Evolutionary conservation across 2,888 invertebrate genomes (phyloP), one percentile per base, ranked within the genome.

Genomic region (Thymelicus lineola): DNA sequence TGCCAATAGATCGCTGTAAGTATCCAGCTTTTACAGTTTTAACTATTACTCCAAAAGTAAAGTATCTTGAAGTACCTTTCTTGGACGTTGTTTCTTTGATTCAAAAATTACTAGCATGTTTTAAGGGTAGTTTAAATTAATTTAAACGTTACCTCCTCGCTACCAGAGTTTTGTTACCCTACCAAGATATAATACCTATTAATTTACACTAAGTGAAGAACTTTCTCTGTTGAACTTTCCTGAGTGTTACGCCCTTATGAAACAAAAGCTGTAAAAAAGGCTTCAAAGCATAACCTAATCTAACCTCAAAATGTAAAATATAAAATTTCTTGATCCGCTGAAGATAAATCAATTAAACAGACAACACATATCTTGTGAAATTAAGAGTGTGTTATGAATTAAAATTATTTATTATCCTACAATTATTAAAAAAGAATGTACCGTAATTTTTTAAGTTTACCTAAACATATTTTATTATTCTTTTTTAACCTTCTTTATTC

Each of bases 1-100:
- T 90, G 87, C 81, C 85, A 82, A 83, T 86, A 82, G 80, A 81
- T 76, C 77, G 80, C 86, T 88, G 91, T 93, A 89, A 93, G 91
- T 93, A 92, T 76, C 57, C 57, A 38, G 86, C 88, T 88, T 89
- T 79, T 35, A 15, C 10, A 53, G 12, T 42, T 42, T 42, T 12
- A 53, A 10, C 6, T 20, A 2, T 17, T 20, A 53, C 53, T 20
- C 4, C n/a, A n/a, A 42, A 12, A 7, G 42, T 12, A 42, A 10
- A 10, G 10, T 12, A 10, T 12, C 42, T 4, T 42, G 0, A 9
- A 42, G 10, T 42, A 42, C 10, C 12, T 42, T 42, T 42, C 12
- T n/a, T 12, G 9, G 12, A 42, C 4, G 9, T 10, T 42, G 9
- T 9, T 38, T 5, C 12, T 7, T 42, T 4, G 12, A 42, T 42